phyloP scores from a whole-genome alignment of 2,797 vertebrate species.

The Pachyuromys duprasi region DNA sequence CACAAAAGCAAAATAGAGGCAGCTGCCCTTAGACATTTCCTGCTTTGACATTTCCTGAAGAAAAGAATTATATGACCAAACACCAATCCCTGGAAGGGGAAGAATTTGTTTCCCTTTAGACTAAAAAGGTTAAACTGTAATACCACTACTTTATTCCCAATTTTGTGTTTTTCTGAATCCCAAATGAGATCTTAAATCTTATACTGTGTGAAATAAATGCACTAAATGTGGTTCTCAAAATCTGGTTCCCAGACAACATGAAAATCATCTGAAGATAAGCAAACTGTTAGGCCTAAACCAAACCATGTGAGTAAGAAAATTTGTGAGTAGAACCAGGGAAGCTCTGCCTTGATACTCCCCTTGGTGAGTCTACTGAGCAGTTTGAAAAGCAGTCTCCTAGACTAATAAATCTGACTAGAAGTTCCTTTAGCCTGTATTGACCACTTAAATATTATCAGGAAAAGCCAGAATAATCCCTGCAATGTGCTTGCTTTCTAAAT shows the following conservation, averaged over 20 bases:
- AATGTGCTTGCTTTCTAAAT: slow-evolving; percentile 16
- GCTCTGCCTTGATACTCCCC: not conserved
- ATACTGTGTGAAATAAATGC: not conserved
- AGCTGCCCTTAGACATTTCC: not conserved
- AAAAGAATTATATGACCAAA: not conserved
- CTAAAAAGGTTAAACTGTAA: not conserved
- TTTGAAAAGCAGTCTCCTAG: slow-evolving; percentile 2
- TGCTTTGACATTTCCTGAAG: not conserved
- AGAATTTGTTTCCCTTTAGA: not conserved
- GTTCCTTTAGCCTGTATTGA: not conserved
- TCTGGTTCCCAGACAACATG: not conserved
- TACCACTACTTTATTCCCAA: not conserved
- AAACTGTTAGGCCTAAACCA: not conserved
- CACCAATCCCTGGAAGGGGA: not conserved
- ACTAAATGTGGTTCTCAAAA: not conserved
- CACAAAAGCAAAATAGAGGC: not conserved
- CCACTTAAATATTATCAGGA: slow-evolving; percentile 15
- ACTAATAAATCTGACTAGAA: not conserved
- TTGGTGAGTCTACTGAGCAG: not conserved
- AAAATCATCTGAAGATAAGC: not conserved
- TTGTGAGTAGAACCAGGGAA: not conserved
- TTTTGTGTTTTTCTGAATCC: not conserved
- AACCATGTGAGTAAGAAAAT: not conserved
- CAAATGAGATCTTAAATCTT: not conserved
- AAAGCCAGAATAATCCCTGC: not conserved